Percentiles rank a stretch among this genome's conserved stretches.
phyloP scores from a whole-genome alignment of 2,113 vertebrate genomes.

The Syngnathoides biaculeatus region DNA sequence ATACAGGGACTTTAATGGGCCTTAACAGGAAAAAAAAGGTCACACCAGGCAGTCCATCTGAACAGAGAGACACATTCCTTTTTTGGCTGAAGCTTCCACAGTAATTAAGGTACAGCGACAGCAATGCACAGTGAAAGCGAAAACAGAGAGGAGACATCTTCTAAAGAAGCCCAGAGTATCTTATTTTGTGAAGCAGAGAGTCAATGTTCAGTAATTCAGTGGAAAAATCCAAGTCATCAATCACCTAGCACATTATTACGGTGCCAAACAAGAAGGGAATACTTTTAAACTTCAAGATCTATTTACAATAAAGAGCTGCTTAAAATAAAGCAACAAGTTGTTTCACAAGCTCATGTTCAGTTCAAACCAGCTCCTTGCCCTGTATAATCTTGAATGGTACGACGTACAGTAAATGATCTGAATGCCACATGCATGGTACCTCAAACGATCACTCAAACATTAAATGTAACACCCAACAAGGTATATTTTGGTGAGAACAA shows the following conservation, averaged over 20 bases:
- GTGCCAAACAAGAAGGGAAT: conserved; percentile 9
- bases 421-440: conserved; percentile 5
- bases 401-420: conserved; percentile 6
- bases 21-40: neutral
- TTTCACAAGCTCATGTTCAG: conserved; percentile 6
- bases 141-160: conserved; percentile 12
- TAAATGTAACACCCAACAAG: conserved; percentile 23
- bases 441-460: conserved; percentile 16
- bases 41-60: neutral
- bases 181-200: conserved; percentile 31
- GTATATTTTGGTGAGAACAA: conserved; percentile 5
- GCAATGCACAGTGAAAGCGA: conserved; percentile 8
- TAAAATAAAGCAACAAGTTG: conserved; percentile 7
- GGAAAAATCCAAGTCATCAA: conserved; percentile 52
- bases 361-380: conserved; percentile 9
- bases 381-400: conserved; percentile 12
- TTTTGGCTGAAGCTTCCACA: neutral
- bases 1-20: neutral
- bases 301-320: neutral
- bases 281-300: conserved; percentile 14
- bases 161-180: conserved; percentile 32
- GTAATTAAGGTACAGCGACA: neutral
- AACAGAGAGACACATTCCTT: neutral
- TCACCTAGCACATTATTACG: conserved; percentile 26
- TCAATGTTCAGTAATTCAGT: conserved; percentile 40